phyloP scores from a whole-genome alignment of 2,888 invertebrate genomes.

The Oscheius sp. region DNA sequence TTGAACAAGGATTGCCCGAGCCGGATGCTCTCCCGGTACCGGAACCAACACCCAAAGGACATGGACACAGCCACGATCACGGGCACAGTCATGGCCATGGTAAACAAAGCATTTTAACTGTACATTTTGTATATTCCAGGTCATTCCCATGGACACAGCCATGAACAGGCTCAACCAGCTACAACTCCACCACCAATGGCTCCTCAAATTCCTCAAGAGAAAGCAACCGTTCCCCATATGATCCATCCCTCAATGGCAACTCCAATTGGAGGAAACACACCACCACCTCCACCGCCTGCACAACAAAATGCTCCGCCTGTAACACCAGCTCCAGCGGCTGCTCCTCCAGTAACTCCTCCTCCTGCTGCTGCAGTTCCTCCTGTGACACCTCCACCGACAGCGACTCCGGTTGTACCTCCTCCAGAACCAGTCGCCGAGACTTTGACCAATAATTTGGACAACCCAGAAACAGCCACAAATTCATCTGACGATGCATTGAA shows the following conservation, averaged over 20 bases:
- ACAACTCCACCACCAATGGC: slow-evolving; percentile 4
- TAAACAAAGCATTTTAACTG: too few relatives aligned
- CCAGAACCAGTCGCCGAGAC: slow-evolving; percentile 7
- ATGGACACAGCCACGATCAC: slow-evolving; percentile 55
- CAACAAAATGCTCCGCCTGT: not conserved
- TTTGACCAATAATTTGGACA: not conserved
- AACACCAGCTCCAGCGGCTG: not conserved
- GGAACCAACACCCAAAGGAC: slow-evolving; percentile 43
- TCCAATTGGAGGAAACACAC: not conserved
- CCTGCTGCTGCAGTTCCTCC: not conserved
- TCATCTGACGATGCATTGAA: not conserved
- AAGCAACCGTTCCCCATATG: not conserved
- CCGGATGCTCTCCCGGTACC: slow-evolving; percentile 47
- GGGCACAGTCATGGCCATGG: slow-evolving; percentile 44
- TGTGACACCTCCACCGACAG: not conserved
- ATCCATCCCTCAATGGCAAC: slow-evolving; percentile 20
- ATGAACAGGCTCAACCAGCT: slow-evolving; percentile 18
- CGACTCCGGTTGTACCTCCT: not conserved
- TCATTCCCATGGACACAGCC: slow-evolving; percentile 21
- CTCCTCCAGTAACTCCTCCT: not conserved
- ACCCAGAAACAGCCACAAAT: not conserved
- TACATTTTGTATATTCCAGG: too few relatives aligned
- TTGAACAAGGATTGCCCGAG: slow-evolving; percentile 43
- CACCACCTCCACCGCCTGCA: slow-evolving; percentile 16
- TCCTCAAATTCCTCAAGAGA: not conserved